Base-by-base conservation (phyloP, 2,797 vertebrate species). In the Halcyon chelicuti region DNA sequence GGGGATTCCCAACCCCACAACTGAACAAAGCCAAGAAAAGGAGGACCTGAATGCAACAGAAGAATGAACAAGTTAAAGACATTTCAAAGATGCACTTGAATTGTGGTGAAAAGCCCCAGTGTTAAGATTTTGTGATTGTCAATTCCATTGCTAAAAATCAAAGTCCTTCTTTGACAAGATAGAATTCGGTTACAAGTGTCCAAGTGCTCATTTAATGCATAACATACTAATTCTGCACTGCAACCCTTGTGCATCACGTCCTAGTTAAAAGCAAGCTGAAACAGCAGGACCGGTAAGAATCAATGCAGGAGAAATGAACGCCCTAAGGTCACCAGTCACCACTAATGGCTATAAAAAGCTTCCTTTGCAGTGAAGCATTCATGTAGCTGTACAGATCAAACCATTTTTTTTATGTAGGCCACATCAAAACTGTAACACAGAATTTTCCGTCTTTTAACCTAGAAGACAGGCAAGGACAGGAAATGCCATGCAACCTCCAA, bases 401-500 rank as follows among this genome's bases (percentile, higher is more conserved):
- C 19, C 9, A 9, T 60, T 37, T 86, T 73, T n/a, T 8, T 55
- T 8, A 44, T 4, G 46, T 2, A 54, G 19, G 46, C 92, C 83
- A 67, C 84, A 86, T 67, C 54, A 89, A 90, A 93, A 79, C 39
- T 29, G 1, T 12, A 52, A 58, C 14, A n/a, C 25, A 77, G 54
- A 63, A 61, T 63, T 75, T 74, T 83, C 75, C 25, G 1, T 58
- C 78, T 88, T 89, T 71, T 67, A 74, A 55, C 37, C 51, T 77
- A 67, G 89, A 66, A 91, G 44, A 76, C 16, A 57, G 57, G 26
- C n/a, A 2, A 71, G 47, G 40, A 55, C 74, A 90, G 81, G 61
- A 96, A 95, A 93, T 91, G 65, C 71, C 75, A 23, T 4, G 28
- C 13, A 33, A 44, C 35, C 21, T 3, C 65, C 77, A 79, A 76